Base-by-base conservation (phyloP, 2,888 invertebrate genomes). In the Muschampia plurimacula region DNA sequence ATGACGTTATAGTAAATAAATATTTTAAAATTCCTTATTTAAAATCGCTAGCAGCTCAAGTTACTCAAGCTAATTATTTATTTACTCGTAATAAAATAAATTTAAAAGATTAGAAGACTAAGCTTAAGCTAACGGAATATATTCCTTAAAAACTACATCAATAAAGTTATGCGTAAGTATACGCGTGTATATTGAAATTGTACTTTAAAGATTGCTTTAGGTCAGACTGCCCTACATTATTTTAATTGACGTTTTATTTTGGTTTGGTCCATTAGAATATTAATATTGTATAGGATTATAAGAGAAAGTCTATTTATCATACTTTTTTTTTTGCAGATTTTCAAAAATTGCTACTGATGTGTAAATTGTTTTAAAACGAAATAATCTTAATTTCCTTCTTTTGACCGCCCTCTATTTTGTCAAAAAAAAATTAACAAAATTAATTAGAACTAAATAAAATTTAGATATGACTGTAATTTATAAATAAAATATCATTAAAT, bases 201-300 rank as follows among this genome's bases (percentile, higher is more conserved):
- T 74, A 64, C 57, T 67, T 62, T 65, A 72, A 49, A 73, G 55
- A 73, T 74, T 63, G 49, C 63, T 72, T 59, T 67, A 72, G 63
- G 68, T 74, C 41, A 69, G 77, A 75, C 79, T 80, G 85, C 86
- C 52, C 55, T 57, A 28, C 28, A 28, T 32, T 39, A 78, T 78
- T 79, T 81, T 92, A 92, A 92, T 92, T 92, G 92, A 92, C 92
- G 80, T 83, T 77, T 79, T 82, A 87, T 90, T 89, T 77, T 72
- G 41, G 74, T 80, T 90, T 91, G 90, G 90, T 91, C 90, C 89
- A 78, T 86, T 28, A 57, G 86, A 62, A 49, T 73, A 49, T 66
- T 44, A 41, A 69, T 52, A 57, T 69, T 49, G 15, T 41, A 39
- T 44, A 39, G 22, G 41, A 13, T 13, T 36, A 28, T 13, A 3